phyloP scores from a whole-genome alignment of 1,140 invertebrate genomes.

The Diprion similis region DNA sequence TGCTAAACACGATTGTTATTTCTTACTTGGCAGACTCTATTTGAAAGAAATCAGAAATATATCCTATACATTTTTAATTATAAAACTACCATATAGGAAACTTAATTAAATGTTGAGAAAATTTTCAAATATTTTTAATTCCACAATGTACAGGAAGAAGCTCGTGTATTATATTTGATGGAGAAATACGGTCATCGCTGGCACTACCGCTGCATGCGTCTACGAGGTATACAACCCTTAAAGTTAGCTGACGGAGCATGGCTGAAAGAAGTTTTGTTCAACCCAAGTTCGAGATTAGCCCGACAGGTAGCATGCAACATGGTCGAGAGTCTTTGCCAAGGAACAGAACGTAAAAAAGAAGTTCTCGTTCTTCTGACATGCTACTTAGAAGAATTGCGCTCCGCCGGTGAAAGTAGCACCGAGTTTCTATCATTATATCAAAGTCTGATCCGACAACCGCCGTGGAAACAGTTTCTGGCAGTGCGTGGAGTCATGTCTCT shows the following conservation, averaged over 20 bases:
- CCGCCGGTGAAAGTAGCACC: constrained; percentile 88
- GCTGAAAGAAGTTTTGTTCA: constrained; percentile 90
- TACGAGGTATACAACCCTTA: constrained; percentile 56
- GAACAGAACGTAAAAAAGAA: constrained; percentile 73
- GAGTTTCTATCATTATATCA: constrained; percentile 91
- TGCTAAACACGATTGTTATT: too few relatives aligned
- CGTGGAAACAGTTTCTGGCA: constrained; percentile 94
- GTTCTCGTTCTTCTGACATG: constrained; percentile 87
- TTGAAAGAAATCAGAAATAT: too few relatives aligned
- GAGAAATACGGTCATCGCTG: constrained; percentile 80
- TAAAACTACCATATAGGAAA: too few relatives aligned
- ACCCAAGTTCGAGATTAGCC: constrained; percentile 86
- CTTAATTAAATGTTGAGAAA: too few relatives aligned
- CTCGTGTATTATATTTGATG: constrained; percentile 69
- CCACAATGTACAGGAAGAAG: constrained; percentile 51
- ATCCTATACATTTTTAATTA: too few relatives aligned
- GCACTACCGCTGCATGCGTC: constrained; percentile 57
- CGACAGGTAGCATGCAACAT: constrained; percentile 89
- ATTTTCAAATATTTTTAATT: background rate
- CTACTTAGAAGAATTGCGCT: constrained; percentile 84
- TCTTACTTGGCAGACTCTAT: too few relatives aligned
- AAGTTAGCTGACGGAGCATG: constrained; percentile 75
- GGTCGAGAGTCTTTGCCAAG: constrained; percentile 82
- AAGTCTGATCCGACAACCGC: constrained; percentile 79
- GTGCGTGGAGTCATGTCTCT: constrained; percentile 84